These are phyloP conservation scores for Himalopsyche phryganea DNA, from an alignment of 1,140 invertebrate species.

Conservation along the genomic window DNA sequence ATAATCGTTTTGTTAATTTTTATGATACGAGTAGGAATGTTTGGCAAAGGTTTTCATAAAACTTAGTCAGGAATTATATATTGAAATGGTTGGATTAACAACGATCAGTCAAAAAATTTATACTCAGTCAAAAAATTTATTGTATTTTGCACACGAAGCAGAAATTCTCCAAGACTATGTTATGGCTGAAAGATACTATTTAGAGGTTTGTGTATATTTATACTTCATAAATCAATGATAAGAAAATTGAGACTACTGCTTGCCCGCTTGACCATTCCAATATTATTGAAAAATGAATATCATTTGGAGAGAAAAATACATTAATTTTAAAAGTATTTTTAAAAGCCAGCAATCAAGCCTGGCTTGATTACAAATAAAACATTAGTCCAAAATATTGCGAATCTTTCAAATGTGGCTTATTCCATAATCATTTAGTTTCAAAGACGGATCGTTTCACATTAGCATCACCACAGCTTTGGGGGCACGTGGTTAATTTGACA, in stretches of 20 bases:
- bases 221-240: not conserved
- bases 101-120: not conserved
- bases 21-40: not conserved
- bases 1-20: not conserved
- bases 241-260: no score
- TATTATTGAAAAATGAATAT: not conserved
- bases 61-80: slow-evolving; percentile 11
- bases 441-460: no score
- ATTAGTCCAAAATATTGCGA: no score
- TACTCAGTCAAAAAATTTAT: not conserved
- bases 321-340: not conserved
- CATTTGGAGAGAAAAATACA: not conserved
- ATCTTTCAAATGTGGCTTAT: no score
- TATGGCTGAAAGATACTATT: slow-evolving; percentile 8
- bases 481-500: no score
- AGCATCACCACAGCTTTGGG: no score
- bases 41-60: slow-evolving; percentile 8
- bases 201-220: slow-evolving; percentile 8
- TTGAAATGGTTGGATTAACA: slow-evolving; percentile 1
- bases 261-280: no score
- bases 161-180: slow-evolving; percentile 1
- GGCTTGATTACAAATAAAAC: no score
- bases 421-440: no score
- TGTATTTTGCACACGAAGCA: slow-evolving; percentile 15
- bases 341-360: not conserved